Conservation (phyloP, 2,113 vertebrate genomes). For the Cnemophilus loriae region DNA sequence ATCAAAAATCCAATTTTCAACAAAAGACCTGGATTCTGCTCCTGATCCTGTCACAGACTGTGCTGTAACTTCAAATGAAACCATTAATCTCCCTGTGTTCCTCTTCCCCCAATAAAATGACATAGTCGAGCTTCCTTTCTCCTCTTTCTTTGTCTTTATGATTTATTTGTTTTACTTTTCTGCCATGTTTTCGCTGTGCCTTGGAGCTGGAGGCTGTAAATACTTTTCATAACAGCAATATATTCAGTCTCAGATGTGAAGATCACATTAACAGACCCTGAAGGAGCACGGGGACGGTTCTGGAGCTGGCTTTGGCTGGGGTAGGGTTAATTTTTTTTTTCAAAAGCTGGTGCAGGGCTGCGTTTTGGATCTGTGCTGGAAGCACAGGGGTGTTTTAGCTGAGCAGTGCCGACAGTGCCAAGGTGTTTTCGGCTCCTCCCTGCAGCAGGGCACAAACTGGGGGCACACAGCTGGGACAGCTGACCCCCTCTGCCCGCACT, state of each 20-base stretch:
- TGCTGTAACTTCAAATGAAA: slow-evolving; percentile 28
- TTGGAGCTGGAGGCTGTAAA: slow-evolving; percentile 30
- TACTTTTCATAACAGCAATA: slow-evolving; percentile 16
- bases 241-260: not conserved
- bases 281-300: not conserved
- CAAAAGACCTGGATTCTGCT: not conserved
- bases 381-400: too few species aligned
- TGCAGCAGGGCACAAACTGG: not conserved
- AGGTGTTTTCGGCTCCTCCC: not conserved
- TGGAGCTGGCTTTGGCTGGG: not conserved
- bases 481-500: not conserved
- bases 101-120: slow-evolving; percentile 3
- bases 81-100: not conserved
- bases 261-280: not conserved
- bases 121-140: not conserved
- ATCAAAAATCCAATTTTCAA: slow-evolving; percentile 48
- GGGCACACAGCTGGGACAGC: not conserved
- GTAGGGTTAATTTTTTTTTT: not conserved
- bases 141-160: slow-evolving; percentile 56
- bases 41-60: not conserved
- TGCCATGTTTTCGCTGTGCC: not conserved
- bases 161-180: slow-evolving; percentile 51
- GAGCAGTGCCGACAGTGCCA: not conserved
- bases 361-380: not conserved
- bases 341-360: not conserved